A percentile compares a stretch with the other conserved stretches of the same genome.
Evolutionary conservation across 2,888 invertebrate genomes (phyloP).

Genomic region (Platycnemis pennipes): DNA sequence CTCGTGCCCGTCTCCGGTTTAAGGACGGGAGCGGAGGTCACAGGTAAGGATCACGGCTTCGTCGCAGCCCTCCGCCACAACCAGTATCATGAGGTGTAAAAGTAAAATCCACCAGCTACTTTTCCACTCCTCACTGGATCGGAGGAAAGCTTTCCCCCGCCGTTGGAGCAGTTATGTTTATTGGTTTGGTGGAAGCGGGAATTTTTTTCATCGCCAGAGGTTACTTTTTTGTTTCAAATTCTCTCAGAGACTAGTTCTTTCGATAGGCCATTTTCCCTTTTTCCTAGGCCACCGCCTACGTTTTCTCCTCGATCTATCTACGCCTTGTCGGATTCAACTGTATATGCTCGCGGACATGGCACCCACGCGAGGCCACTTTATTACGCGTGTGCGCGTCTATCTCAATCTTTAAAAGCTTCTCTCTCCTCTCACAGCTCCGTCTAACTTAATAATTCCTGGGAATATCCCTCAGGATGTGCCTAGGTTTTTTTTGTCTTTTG

Average conservation of each 20-base stretch:
- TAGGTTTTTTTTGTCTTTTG: not conserved
- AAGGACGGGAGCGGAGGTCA: not conserved
- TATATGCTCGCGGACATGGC: conserved; percentile 17
- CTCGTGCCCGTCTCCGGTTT: too few species aligned
- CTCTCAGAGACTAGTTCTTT: not conserved
- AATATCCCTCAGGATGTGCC: not conserved
- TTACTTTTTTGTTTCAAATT: not conserved
- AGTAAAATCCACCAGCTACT: not conserved
- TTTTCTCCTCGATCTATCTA: not conserved
- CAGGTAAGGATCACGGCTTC: too few species aligned
- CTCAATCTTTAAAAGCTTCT: not conserved
- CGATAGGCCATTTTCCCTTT: not conserved
- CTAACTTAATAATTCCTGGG: not conserved
- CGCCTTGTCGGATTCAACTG: not conserved
- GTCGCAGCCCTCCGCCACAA: not conserved
- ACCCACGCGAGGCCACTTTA: conserved; percentile 39
- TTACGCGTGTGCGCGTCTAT: conserved; percentile 1
- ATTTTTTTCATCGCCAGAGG: not conserved
- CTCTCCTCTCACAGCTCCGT: not conserved
- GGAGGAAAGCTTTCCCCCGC: not conserved
- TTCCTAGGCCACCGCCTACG: not conserved
- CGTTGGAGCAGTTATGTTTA: not conserved
- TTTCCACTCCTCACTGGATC: not conserved
- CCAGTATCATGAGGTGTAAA: not conserved
- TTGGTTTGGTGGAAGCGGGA: not conserved